Conservation (phyloP, 2,797 vertebrate species). For the Pseudochirops cupreus region DNA sequence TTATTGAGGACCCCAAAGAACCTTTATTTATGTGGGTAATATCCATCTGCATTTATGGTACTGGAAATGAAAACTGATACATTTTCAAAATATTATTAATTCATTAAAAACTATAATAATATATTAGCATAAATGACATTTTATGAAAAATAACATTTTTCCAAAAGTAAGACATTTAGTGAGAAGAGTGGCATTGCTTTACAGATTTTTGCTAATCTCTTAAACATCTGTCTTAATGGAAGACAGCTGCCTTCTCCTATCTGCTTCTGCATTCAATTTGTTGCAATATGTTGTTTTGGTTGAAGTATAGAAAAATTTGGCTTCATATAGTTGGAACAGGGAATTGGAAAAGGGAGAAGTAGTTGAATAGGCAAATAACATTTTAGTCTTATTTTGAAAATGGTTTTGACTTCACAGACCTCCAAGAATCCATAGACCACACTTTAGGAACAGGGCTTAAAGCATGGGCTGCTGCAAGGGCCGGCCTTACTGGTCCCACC, state of each 20-base stretch:
- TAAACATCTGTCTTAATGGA: background rate
- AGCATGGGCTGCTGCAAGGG: background rate
- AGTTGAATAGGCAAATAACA: background rate
- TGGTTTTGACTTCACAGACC: background rate
- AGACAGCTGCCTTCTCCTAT: background rate
- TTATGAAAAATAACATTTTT: background rate
- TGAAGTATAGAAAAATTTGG: background rate
- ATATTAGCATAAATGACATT: background rate
- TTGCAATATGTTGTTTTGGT: background rate
- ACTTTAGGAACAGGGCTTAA: background rate
- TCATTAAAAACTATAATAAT: background rate
- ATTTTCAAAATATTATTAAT: background rate
- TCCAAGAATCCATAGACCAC: background rate
- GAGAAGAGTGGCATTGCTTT: background rate
- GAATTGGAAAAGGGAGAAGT: background rate
- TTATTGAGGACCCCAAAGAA: background rate
- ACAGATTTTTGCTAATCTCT: background rate
- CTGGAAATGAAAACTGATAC: background rate
- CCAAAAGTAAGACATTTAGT: background rate
- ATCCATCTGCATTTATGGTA: background rate
- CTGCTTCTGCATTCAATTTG: background rate
- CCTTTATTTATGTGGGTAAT: background rate
- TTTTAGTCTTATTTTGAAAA: background rate
- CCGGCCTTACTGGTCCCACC: accelerated
- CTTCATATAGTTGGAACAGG: background rate